Evolutionary conservation across 2,797 vertebrate genomes (phyloP), one percentile per base, ranked within the genome.

Genomic region (Arnoldichthys spilopterus): DNA sequence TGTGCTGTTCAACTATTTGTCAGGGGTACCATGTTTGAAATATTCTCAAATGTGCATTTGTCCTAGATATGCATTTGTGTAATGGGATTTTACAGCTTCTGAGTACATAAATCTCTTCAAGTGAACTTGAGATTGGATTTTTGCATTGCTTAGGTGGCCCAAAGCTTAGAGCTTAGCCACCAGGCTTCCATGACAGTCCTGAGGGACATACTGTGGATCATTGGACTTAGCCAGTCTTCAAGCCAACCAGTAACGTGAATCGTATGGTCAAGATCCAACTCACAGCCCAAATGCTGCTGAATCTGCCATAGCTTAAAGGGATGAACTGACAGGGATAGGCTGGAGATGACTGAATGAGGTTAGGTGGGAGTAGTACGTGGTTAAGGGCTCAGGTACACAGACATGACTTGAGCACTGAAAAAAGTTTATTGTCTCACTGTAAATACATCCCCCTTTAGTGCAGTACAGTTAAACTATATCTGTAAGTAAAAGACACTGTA

Each of bases 231-330:
- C 16, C 49, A 34, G 28, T 53, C 30, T 47, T 53, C 49, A 53
- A 28, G 54, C 47, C 47, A 34, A 70, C 49, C 47, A 69, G 43
- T 30, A 51, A 51, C n/a, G 26, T 69, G 67, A 69, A 69, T 51
- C 3, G 18, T 20, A 70, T 70, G 47, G 68, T 70, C 47, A 70
- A 53, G 47, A 47, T 32, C 62, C 64, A 67, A 43, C 37, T 67
- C 64, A 37, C 40, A 45, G 64, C 64, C 69, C 51, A 71, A 71
- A 71, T 71, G 51, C 51, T 71, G 69, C 56, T 71, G 32, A 54
- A 56, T 54, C 28, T 56, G 51, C 49, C 30, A 16, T 71, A 56
- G 69, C 69, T 71, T 71, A 56, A 71, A 51, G 69, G 69, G 6
- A 56, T 71, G 51, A 71, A 40, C 69, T 71, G n/a, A 56, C 49